Evolutionary conservation across 64 coral and sea anemone species (phyloP).

Genomic region (Dendrophyllia cribrosa): DNA sequence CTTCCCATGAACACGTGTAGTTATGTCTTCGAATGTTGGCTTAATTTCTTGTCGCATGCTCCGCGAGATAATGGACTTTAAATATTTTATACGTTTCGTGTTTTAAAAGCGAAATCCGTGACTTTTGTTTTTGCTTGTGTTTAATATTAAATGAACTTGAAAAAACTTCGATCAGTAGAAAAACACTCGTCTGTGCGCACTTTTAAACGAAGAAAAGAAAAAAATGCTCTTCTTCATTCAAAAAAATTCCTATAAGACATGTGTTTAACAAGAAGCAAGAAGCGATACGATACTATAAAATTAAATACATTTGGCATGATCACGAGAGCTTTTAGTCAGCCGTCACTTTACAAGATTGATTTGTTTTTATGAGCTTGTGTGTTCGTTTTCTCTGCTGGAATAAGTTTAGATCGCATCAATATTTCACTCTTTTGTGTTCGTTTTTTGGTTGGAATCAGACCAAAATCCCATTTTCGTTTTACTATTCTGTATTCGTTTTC

Average conservation of each 20-base stretch:
- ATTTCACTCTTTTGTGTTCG: not conserved
- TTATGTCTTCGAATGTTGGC: not conserved
- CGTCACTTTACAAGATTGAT: no score
- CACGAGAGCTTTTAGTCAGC: no score
- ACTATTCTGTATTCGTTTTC: no score
- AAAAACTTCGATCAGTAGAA: not conserved
- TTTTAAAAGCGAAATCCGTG: not conserved
- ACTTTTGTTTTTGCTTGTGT: not conserved
- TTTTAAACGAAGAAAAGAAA: no score
- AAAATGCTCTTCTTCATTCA: not conserved
- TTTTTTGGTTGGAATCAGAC: not conserved
- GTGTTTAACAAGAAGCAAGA: not conserved
- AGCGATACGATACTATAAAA: not conserved
- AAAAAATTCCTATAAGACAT: not conserved
- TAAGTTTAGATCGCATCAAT: no score
- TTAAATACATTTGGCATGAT: not conserved
- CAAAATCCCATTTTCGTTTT: no score
- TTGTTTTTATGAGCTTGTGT: not conserved
- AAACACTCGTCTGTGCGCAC: no score
- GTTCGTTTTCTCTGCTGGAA: not conserved
- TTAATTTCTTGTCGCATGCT: not conserved
- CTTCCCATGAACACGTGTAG: not conserved
- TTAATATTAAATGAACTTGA: not conserved
- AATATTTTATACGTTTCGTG: conserved; percentile 22
- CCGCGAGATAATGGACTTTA: not conserved